A percentile compares a stretch with the other conserved stretches of the same genome.
These are phyloP conservation scores for Mycalesis mineus DNA, from an alignment of 2,888 invertebrate genomes.

Conservation along the genomic window DNA sequence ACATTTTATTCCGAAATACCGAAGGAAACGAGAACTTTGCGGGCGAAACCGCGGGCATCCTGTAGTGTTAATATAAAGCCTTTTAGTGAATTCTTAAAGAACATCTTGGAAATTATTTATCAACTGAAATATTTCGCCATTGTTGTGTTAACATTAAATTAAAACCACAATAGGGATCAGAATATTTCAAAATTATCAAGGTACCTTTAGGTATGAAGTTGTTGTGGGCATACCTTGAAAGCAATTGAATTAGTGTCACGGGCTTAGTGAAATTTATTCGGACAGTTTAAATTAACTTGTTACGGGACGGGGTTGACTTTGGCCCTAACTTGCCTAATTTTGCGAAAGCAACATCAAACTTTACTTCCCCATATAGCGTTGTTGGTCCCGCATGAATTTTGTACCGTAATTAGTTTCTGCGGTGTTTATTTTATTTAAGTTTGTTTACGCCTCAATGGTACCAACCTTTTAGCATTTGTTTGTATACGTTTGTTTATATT, in stretches of 20 bases:
- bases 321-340: constrained; percentile 75
- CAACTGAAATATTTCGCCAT: too few relatives aligned
- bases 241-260: constrained; percentile 75
- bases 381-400: constrained; percentile 75
- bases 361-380: constrained; percentile 71
- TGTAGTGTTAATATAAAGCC: too few relatives aligned
- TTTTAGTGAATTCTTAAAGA: too few relatives aligned
- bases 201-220: not conserved
- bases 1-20: too few relatives aligned
- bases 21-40: too few relatives aligned
- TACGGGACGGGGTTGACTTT: constrained; percentile 64
- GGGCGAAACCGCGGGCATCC: too few relatives aligned
- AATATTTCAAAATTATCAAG: not conserved
- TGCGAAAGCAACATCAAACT: constrained; percentile 75
- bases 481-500: not conserved
- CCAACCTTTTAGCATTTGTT: not conserved
- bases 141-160: too few relatives aligned
- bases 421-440: constrained; percentile 72
- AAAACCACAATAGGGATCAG: too few relatives aligned
- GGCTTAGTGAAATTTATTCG: constrained; percentile 69
- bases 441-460: constrained; percentile 59
- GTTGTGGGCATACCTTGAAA: constrained; percentile 24
- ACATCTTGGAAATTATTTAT: too few relatives aligned
- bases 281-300: constrained; percentile 77
- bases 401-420: constrained; percentile 72